Percentiles rank a stretch among this genome's conserved stretches.
Conservation (phyloP, 2,797 vertebrate genomes). For the Heteromormyrus szaboi region DNA sequence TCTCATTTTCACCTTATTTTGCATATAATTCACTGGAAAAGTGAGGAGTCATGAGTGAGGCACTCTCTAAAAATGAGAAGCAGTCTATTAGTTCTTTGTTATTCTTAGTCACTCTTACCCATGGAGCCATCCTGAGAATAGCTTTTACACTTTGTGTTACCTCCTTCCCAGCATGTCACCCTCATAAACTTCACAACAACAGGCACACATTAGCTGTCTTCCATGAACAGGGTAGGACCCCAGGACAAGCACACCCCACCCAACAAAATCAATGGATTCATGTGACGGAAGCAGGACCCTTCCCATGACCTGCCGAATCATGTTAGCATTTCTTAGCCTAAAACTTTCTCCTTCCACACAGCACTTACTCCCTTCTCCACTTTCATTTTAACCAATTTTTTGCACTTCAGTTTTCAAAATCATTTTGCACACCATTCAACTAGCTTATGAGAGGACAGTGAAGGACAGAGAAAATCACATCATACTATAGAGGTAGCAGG, state of each 20-base stretch:
- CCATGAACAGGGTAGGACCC: neutral
- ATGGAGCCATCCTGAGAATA: neutral
- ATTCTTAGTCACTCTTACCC: neutral
- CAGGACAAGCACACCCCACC: neutral
- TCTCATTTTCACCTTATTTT: neutral
- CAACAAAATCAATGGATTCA: neutral
- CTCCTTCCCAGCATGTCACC: neutral
- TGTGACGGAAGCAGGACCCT: neutral
- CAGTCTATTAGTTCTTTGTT: neutral
- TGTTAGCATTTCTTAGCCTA: neutral
- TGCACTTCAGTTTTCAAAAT: neutral
- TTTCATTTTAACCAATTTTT: neutral
- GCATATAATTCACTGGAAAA: neutral
- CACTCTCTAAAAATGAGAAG: neutral
- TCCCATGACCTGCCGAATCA: neutral
- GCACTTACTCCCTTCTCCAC: neutral
- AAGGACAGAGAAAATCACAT: slow-evolving; percentile 1
- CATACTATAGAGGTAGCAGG: neutral
- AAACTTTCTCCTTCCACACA: neutral
- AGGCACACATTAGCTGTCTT: neutral
- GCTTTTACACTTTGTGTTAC: neutral
- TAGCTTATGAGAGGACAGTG: neutral
- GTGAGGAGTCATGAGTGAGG: neutral
- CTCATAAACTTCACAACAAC: neutral
- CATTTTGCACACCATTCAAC: slow-evolving; percentile 4